Evolutionary conservation across 2,113 vertebrate species (phyloP).

Genomic region (Pampusana beccarii): DNA sequence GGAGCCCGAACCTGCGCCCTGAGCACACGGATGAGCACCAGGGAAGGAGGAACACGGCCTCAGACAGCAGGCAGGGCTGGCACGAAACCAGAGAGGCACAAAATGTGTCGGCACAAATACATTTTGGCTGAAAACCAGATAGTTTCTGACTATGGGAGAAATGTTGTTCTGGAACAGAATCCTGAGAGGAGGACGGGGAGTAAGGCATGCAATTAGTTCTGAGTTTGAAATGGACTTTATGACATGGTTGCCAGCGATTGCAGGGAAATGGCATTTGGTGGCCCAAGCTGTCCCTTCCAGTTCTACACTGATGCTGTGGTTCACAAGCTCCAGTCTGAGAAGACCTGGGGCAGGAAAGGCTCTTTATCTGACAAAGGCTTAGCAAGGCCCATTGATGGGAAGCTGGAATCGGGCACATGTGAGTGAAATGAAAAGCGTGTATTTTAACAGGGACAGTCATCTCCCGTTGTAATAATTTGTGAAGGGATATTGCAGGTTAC

Average conservation of each 20-base stretch:
- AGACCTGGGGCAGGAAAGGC: background rate
- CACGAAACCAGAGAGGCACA: slow-evolving; percentile 14
- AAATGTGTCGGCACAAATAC: slow-evolving; percentile 27
- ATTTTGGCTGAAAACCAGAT: slow-evolving; percentile 41
- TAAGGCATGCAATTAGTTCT: slow-evolving; percentile 48
- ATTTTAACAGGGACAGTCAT: background rate
- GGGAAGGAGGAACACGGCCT: slow-evolving; percentile 2
- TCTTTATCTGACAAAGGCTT: background rate
- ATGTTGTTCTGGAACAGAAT: slow-evolving; percentile 51
- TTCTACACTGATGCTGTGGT: background rate
- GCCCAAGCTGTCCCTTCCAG: slow-evolving; percentile 20
- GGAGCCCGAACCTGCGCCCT: background rate
- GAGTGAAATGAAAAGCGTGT: background rate
- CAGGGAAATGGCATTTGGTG: slow-evolving; percentile 24
- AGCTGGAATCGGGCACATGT: background rate
- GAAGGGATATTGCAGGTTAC: background rate
- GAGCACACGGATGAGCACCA: background rate
- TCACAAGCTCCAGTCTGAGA: background rate
- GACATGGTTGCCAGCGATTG: slow-evolving; percentile 33
- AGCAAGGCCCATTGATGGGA: background rate
- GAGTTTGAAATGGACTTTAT: slow-evolving; percentile 54
- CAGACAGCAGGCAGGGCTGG: slow-evolving; percentile 13
- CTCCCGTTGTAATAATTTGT: background rate
- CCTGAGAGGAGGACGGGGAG: slow-evolving; percentile 3
- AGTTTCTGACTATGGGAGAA: slow-evolving; percentile 35